Base-by-base conservation (phyloP, 2,888 invertebrate genomes). In the Diachrysia chrysitis region DNA sequence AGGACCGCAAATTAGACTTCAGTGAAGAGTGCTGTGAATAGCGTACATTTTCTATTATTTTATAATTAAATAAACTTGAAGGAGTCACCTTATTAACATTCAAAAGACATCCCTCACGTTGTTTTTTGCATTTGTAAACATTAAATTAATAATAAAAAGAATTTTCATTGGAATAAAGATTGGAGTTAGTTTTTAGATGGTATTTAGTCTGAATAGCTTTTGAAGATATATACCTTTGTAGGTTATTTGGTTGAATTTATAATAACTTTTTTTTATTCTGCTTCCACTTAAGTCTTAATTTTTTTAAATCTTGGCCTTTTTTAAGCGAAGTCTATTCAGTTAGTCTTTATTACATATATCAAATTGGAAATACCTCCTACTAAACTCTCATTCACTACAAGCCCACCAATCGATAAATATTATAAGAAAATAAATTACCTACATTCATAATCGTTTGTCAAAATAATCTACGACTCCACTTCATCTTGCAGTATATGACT, bases 61-160 rank as follows among this genome's bases (percentile, higher is more conserved):
- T 82, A 85, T 90, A 89, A 92, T 90, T 89, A 88, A 90, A 90
- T 92, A 85, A 88, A 87, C 86, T 85, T 81, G 83, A 79, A 84
- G 87, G 73, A 85, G 83, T 82, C 83, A 68, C 80, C 79, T 82
- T 78, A 86, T 90, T 90, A 87, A 86, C 82, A 89, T 89, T 89
- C 86, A 87, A 83, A 86, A 82, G 84, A 79, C 73, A 66, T 58
- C 60, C 55, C 65, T 72, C 37, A 71, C 61, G 48, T 58, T 63
- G 69, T 69, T 53, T 53, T 29, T 42, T 42, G 42, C 29, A 51
- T 42, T 59, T 56, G 69, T 17, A 51, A 46, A 59, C 16, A 14
- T 10, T 10, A n/a, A n/a, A 42, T 0, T 42, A 58, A 63, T 29
- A 54, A 17, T 9, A 29, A n/a, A n/a, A n/a, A n/a, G n/a, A n/a